Evolutionary conservation across 2,888 invertebrate species (phyloP).

Genomic region (Sesia bembeciformis): DNA sequence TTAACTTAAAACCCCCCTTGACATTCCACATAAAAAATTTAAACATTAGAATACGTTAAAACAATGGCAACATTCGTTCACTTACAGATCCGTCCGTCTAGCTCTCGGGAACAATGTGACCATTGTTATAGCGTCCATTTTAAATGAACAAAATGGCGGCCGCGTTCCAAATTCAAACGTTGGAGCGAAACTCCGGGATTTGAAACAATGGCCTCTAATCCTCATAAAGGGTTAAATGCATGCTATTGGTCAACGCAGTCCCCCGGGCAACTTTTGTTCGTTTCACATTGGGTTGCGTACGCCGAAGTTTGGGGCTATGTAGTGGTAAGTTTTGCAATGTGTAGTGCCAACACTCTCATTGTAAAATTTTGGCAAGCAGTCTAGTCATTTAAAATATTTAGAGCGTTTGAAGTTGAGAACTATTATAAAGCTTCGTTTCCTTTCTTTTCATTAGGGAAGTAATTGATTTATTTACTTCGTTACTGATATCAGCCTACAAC

Average conservation of each 20-base stretch:
- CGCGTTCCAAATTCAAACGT: slow-evolving; percentile 47
- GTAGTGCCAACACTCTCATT: too few species aligned
- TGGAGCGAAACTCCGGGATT: slow-evolving; percentile 42
- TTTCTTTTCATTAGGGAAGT: too few species aligned
- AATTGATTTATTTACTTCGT: too few species aligned
- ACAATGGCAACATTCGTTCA: slow-evolving; percentile 56
- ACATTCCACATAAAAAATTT: slow-evolving; percentile 19
- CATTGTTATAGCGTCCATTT: slow-evolving; percentile 70
- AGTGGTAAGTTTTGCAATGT: too few species aligned
- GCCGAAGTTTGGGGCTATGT: background rate
- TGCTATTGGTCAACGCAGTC: slow-evolving; percentile 66
- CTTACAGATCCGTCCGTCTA: slow-evolving; percentile 44
- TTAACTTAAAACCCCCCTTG: background rate
- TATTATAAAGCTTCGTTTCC: too few species aligned
- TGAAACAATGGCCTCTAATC: slow-evolving; percentile 68
- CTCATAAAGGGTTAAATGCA: slow-evolving; percentile 66
- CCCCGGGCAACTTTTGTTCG: slow-evolving; percentile 31
- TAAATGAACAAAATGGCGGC: slow-evolving; percentile 72
- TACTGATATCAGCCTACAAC: too few species aligned
- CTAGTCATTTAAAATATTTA: too few species aligned
- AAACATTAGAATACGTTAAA: slow-evolving; percentile 57
- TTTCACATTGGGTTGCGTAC: slow-evolving; percentile 26
- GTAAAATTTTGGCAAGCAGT: too few species aligned
- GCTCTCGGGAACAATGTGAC: slow-evolving; percentile 48
- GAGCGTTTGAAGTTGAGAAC: too few species aligned